Evolutionary conservation across 2,888 invertebrate genomes (phyloP).

Genomic region (Serrognathus titanus): DNA sequence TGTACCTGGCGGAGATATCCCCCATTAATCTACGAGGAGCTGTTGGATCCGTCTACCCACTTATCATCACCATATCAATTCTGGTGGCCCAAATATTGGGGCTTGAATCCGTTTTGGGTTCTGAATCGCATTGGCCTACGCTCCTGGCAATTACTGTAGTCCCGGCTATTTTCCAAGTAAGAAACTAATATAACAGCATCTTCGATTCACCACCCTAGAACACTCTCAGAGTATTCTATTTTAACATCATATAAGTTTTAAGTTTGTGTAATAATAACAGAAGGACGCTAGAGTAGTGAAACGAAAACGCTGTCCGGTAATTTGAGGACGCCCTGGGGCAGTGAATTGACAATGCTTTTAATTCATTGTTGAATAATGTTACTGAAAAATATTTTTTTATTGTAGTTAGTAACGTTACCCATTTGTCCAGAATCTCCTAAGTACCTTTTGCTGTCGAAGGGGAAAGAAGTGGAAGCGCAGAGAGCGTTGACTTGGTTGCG

Average conservation of each 20-base stretch:
- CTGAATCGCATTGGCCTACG: slow-evolving; percentile 68
- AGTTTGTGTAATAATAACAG: no score
- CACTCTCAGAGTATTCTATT: no score
- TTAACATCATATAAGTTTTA: no score
- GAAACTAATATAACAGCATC: neutral
- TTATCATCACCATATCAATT: slow-evolving; percentile 84
- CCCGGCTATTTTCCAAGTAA: slow-evolving; percentile 64
- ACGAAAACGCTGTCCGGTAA: no score
- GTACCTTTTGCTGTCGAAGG: slow-evolving; percentile 65
- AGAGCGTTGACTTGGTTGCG: slow-evolving; percentile 76
- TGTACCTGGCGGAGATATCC: slow-evolving; percentile 87
- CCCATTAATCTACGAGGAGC: slow-evolving; percentile 80
- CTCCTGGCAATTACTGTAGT: slow-evolving; percentile 67
- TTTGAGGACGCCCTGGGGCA: no score
- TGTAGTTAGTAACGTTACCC: slow-evolving; percentile 65
- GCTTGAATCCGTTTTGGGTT: slow-evolving; percentile 67
- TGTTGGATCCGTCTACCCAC: slow-evolving; percentile 83
- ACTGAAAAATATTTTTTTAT: slow-evolving; percentile 4
- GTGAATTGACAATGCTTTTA: no score
- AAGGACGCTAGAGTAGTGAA: no score
- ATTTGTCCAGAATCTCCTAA: slow-evolving; percentile 85
- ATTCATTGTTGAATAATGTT: no score
- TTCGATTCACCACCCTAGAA: neutral
- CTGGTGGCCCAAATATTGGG: slow-evolving; percentile 76
- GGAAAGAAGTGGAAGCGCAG: slow-evolving; percentile 69